Evolutionary conservation across 1,140 invertebrate species (phyloP), one percentile per base, ranked within the genome.

Genomic region (Whitmania pigra): DNA sequence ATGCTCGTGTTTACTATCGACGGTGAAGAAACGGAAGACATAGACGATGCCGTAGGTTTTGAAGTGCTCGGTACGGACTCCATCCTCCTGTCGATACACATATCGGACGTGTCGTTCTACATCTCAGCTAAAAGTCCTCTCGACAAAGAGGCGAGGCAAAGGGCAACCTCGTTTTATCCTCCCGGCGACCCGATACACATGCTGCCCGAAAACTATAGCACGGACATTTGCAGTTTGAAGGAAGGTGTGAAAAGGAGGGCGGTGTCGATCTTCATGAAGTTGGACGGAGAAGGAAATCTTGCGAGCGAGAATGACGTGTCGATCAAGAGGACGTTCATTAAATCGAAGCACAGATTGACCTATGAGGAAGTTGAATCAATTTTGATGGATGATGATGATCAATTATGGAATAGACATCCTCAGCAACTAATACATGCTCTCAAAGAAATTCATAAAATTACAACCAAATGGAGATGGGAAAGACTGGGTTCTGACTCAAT

Each of bases 11-110:
- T 94, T 78, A 96, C 92, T 0, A 94, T 99, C 0, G 94, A 97
- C 86, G 92, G 94, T 27, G 90, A 91, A 2, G 92, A 92, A 4
- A 96, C 93, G 80, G 96, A 93, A 6, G 94, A 98, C 80, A 96
- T 98, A 73, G 94, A 97, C 80, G 94, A 98, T 83, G 96, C 96
- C 0, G 82, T 98, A 2, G 95, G 97, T 82, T 76, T 81, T 36
- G 76, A 78, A 57, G 72, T 77, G 60, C 31, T 75, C 4, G 31
- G 13, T 22, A 9, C 40, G 18, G 43, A 49, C n/a, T n/a, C 22
- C n/a, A 79, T 78, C 66, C 31, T 72, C 43, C 74, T 81, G 17
- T 78, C 78, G 29, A 74, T 81, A 25, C 80, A 82, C 74, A 77
- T 81, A 69, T 73, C 80, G 22, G 82, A 83, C 75, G 79, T 83